These are phyloP conservation scores for Triplophysa rosa DNA, from an alignment of 2,113 vertebrate species.

Conservation along the genomic window DNA sequence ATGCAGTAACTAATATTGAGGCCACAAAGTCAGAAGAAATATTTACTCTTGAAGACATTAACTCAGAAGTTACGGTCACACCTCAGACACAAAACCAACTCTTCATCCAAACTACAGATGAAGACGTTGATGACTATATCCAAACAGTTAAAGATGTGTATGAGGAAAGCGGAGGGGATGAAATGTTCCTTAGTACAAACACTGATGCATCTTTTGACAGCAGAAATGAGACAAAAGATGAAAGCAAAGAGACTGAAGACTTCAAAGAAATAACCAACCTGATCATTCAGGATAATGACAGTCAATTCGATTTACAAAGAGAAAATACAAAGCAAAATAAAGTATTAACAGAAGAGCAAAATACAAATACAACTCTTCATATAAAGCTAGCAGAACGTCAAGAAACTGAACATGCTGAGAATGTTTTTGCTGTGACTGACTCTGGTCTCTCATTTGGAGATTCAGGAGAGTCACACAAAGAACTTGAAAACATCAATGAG, in stretches of 20 bases:
- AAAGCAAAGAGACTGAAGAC: background rate
- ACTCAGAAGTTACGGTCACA: background rate
- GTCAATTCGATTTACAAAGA: background rate
- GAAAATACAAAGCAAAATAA: slow-evolving; percentile 1
- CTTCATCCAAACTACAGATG: background rate
- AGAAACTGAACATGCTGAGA: background rate
- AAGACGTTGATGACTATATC: background rate
- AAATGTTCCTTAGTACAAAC: background rate
- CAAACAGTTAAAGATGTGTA: background rate
- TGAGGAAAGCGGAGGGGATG: background rate
- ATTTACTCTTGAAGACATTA: background rate
- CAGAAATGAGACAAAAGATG: background rate
- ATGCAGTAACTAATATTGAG: slow-evolving; percentile 2
- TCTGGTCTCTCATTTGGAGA: background rate
- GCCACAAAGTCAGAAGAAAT: slow-evolving; percentile 19
- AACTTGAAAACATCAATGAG: background rate
- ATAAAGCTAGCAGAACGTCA: background rate
- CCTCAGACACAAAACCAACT: background rate
- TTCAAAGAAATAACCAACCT: background rate
- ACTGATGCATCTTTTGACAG: background rate
- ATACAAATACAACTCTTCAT: background rate
- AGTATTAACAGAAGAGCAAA: background rate
- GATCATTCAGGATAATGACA: too few relatives aligned
- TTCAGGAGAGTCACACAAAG: background rate
- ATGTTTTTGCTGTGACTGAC: background rate